Conservation (phyloP, 2,888 invertebrate species). For the Bugulina stolonifera region DNA sequence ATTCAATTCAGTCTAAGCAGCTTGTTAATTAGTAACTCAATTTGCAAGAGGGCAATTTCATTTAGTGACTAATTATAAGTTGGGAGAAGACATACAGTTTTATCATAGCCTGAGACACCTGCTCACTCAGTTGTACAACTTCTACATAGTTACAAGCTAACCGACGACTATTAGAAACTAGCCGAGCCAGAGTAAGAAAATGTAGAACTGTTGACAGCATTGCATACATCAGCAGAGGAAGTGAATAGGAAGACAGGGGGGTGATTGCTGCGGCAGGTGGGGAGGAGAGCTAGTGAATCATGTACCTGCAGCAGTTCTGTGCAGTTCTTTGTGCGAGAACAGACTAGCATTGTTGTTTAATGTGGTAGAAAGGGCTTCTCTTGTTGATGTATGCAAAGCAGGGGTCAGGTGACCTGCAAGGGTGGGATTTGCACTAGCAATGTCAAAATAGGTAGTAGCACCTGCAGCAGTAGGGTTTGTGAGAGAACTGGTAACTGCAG, state of each 20-base stretch:
- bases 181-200: not conserved
- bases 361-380: conserved; percentile 14
- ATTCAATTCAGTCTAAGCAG: not conserved
- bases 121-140: no score
- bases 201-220: not conserved
- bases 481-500: conserved; percentile 11
- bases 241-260: not conserved
- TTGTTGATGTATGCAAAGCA: conserved; percentile 20
- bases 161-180: not conserved
- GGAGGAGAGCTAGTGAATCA: not conserved
- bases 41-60: not conserved
- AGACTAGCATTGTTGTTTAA: conserved; percentile 25
- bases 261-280: not conserved
- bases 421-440: conserved; percentile 23
- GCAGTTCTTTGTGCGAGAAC: conserved; percentile 23
- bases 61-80: not conserved
- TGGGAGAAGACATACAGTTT: not conserved
- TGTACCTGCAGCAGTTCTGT: conserved; percentile 23
- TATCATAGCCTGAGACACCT: no score
- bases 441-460: conserved; percentile 24
- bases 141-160: not conserved
- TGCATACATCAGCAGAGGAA: not conserved
- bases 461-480: conserved; percentile 18
- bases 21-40: not conserved
- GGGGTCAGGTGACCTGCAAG: conserved; percentile 1